phyloP scores from a whole-genome alignment of 2,113 vertebrate species.

The Rattus rattus region DNA sequence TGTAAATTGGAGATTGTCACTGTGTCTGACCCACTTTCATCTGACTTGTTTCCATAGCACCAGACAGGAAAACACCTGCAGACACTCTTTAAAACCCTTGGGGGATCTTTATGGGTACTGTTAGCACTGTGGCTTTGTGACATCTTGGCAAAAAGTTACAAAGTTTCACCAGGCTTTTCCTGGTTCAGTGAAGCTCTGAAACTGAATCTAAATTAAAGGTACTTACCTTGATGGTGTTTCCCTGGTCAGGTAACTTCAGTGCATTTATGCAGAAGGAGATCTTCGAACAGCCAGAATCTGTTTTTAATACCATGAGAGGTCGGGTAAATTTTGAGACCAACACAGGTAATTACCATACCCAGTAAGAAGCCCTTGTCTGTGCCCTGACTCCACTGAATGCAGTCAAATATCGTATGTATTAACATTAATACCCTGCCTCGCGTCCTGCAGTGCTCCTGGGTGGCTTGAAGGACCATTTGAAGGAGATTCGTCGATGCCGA shows the following conservation, averaged over 20 bases:
- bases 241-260: slow-evolving; percentile 93
- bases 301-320: slow-evolving; percentile 98
- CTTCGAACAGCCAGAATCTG: slow-evolving; percentile 97
- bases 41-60: neutral
- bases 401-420: too few relatives aligned
- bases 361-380: rapidly evolving
- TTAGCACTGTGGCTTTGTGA: rapidly evolving
- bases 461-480: slow-evolving; percentile 95
- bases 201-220: neutral
- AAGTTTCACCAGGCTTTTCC: neutral
- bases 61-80: neutral
- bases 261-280: slow-evolving; percentile 99
- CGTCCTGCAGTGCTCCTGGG: slow-evolving; percentile 92
- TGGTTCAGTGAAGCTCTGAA: neutral
- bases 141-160: neutral
- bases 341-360: slow-evolving; percentile 84
- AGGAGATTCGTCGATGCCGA: slow-evolving; percentile 96
- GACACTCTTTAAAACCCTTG: neutral
- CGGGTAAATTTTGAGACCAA: slow-evolving; percentile 95
- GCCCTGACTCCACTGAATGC: rapidly evolving
- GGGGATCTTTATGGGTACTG: neutral
- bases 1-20: neutral
- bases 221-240: neutral
- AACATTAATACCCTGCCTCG: neutral
- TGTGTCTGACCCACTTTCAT: neutral